Conservation (phyloP, 1,140 invertebrate species). For the Zaprionus capensis region DNA sequence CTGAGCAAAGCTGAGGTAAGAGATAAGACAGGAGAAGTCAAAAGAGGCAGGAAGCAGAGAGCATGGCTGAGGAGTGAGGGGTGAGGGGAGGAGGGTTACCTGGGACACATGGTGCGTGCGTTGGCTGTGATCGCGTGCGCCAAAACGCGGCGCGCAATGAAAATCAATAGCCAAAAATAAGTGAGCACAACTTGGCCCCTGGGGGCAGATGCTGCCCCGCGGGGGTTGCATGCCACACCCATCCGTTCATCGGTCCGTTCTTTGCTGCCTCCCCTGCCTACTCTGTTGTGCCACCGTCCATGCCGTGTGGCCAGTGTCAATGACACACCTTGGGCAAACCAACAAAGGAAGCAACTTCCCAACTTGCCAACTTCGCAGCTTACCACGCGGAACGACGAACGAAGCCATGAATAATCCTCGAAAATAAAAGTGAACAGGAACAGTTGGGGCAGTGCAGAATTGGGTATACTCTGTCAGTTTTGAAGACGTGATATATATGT, state of each 20-base stretch:
- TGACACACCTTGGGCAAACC: constrained; percentile 70
- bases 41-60: neutral
- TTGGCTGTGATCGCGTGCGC: constrained; percentile 42
- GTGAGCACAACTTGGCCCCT: neutral
- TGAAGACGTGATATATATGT: neutral
- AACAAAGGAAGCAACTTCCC: constrained; percentile 56
- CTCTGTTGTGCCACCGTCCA: constrained; percentile 4
- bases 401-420: constrained; percentile 65
- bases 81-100: neutral
- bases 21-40: neutral
- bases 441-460: neutral
- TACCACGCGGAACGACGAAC: constrained; percentile 45
- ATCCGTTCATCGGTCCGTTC: neutral
- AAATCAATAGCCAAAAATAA: constrained; percentile 50
- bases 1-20: neutral
- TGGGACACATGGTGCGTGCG: constrained; percentile 8
- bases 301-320: constrained; percentile 48
- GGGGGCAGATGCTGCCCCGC: constrained; percentile 41
- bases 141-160: constrained; percentile 10
- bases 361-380: constrained; percentile 20
- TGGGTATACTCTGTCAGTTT: neutral
- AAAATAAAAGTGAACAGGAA: constrained; percentile 10
- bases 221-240: constrained; percentile 50
- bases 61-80: neutral
- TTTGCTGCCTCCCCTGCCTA: neutral